Evolutionary conservation across 2,797 vertebrate species (phyloP).

Genomic region (Eupleurogrammus muticus): DNA sequence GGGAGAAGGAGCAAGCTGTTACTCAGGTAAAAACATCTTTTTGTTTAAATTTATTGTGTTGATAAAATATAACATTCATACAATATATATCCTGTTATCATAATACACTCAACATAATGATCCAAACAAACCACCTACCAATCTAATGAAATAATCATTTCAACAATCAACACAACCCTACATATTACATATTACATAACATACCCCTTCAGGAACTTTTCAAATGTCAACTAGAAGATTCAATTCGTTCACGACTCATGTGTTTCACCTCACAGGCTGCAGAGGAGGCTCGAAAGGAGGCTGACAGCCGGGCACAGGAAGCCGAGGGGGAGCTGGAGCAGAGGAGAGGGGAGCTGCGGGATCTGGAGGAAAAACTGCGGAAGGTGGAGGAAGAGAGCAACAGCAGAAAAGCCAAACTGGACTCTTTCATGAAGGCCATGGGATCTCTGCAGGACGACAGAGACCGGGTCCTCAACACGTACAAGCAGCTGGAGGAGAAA

Average conservation of each 20-base stretch:
- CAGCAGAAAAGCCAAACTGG: constrained; percentile 87
- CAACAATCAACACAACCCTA: too few relatives aligned
- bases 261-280: constrained; percentile 80
- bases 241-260: not conserved
- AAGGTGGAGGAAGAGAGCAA: constrained; percentile 84
- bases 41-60: too few relatives aligned
- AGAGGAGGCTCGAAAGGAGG: constrained; percentile 87
- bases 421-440: constrained; percentile 95
- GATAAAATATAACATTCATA: too few relatives aligned
- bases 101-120: too few relatives aligned
- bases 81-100: too few relatives aligned
- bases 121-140: too few relatives aligned
- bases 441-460: constrained; percentile 95
- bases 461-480: constrained; percentile 89
- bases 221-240: not conserved
- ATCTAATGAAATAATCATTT: too few relatives aligned
- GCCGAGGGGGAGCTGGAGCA: constrained; percentile 87
- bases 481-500: constrained; percentile 93
- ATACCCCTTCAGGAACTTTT: not conserved
- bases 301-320: constrained; percentile 81
- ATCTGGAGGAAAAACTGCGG: constrained; percentile 82
- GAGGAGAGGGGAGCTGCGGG: constrained; percentile 77
- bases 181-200: too few relatives aligned
- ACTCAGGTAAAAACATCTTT: constrained; percentile 70
- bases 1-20: constrained; percentile 91